phyloP scores from a whole-genome alignment of 2,888 invertebrate species.

The Xestia ashworthii region DNA sequence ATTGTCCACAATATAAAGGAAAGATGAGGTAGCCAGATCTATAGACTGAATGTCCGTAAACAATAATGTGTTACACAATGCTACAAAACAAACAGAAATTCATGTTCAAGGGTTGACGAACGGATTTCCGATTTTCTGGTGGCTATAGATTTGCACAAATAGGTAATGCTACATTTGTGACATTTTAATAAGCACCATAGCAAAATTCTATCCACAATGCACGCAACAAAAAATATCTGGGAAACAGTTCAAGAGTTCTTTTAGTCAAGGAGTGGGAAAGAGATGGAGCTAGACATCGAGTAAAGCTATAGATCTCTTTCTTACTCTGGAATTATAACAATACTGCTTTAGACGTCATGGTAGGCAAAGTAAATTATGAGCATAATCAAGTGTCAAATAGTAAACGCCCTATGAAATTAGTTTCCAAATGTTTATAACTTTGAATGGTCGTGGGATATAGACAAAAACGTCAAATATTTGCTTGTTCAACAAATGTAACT shows the following conservation, averaged over 20 bases:
- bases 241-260: not conserved
- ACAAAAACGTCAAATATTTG: not conserved
- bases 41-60: constrained; percentile 5
- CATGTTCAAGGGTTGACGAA: constrained; percentile 19
- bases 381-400: not conserved
- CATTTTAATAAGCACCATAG: not conserved
- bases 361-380: not conserved
- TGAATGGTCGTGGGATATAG: not conserved
- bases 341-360: not conserved
- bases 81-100: constrained; percentile 15
- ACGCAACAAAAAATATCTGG: not conserved
- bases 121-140: constrained; percentile 23
- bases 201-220: not conserved
- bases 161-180: not conserved
- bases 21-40: not conserved
- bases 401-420: not conserved
- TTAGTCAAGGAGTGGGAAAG: not conserved
- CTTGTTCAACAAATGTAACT: not conserved
- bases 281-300: not conserved
- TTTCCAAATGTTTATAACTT: not conserved
- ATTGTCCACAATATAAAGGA: constrained; percentile 19
- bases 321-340: not conserved
- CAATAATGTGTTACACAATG: constrained; percentile 24
- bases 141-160: not conserved
- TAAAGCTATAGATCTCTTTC: not conserved